Evolutionary conservation across 2,888 invertebrate genomes (phyloP), one percentile per base, ranked within the genome.

Genomic region (Eueremaeus valkanovi): DNA sequence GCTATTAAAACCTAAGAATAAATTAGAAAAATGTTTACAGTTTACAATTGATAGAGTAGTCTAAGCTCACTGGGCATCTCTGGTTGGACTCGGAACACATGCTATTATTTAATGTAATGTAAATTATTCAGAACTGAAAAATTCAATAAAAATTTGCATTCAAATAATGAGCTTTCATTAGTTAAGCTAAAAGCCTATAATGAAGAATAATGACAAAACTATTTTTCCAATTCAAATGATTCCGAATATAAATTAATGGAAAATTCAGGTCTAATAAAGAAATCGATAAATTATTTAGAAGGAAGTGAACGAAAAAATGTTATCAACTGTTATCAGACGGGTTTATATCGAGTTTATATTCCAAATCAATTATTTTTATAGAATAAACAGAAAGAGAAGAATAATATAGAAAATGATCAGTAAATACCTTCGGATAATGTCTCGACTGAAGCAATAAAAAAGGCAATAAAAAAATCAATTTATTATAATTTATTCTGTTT

Each of bases 361-460:
- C n/a, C n/a, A n/a, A n/a, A n/a, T 33, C 31, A 33, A 61, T 61
- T 33, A 33, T n/a, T 33, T 58, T n/a, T n/a, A n/a, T n/a, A n/a
- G n/a, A n/a, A n/a, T n/a, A n/a, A n/a, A 49, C 8, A 49, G n/a
- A 49, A 49, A 49, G n/a, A 11, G 3, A 49, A 9, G 8, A 49
- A 9, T n/a, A 49, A 49, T 49, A 18, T 49, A 5, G 11, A 49
- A n/a, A 49, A n/a, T n/a, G n/a, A n/a, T n/a, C n/a, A n/a, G n/a
- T n/a, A 61, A 61, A 29, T 61, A 61, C 61, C 61, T 61, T 61
- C 61, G n/a, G 33, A 33, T 61, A 61, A n/a, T 11, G 61, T 61
- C 31, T 61, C 61, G 5, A 29, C 61, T 61, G 61, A 31, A 27
- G 58, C 13, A 29, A 18, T 18, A 18, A 58, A 61, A 55, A 31